Evolutionary conservation across 2,888 invertebrate genomes (phyloP).

Genomic region (Stenurella melanura): DNA sequence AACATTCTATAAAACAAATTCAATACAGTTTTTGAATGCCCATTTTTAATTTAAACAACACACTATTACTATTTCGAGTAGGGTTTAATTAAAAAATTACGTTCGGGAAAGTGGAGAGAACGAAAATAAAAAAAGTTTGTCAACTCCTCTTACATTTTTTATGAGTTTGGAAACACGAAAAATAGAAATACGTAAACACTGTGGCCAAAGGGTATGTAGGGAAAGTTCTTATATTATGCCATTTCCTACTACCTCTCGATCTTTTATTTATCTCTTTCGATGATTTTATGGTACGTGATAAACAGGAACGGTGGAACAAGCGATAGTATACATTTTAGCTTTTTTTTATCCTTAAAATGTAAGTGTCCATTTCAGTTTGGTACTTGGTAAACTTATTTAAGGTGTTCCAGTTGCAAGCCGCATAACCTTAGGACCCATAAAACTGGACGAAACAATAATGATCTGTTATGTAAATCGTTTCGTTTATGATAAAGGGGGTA

Average conservation of each 20-base stretch:
- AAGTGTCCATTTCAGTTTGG: background rate
- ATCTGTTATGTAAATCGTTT: too few relatives aligned
- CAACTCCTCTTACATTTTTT: background rate
- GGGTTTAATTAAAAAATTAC: conserved; percentile 1
- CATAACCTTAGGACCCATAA: too few relatives aligned
- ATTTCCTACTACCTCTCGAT: background rate
- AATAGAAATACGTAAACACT: background rate
- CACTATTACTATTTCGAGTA: too few relatives aligned
- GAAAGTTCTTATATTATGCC: background rate
- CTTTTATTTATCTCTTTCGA: background rate
- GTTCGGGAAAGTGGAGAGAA: background rate
- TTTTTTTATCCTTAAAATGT: background rate
- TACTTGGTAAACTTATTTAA: background rate
- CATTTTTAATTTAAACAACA: too few relatives aligned
- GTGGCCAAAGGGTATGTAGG: background rate
- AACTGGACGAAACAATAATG: too few relatives aligned
- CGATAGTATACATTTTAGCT: background rate
- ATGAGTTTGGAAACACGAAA: background rate
- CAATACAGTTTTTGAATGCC: too few relatives aligned
- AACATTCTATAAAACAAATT: too few relatives aligned
- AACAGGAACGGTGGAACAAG: background rate
- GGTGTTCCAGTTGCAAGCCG: too few relatives aligned
- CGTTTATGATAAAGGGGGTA: too few relatives aligned
- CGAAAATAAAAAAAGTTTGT: conserved; percentile 1
- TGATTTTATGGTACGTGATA: conserved; percentile 7